A percentile compares a stretch with the other conserved stretches of the same genome.
Evolutionary conservation across 2,797 vertebrate species (phyloP).

Genomic region (Aplochiton taeniatus): DNA sequence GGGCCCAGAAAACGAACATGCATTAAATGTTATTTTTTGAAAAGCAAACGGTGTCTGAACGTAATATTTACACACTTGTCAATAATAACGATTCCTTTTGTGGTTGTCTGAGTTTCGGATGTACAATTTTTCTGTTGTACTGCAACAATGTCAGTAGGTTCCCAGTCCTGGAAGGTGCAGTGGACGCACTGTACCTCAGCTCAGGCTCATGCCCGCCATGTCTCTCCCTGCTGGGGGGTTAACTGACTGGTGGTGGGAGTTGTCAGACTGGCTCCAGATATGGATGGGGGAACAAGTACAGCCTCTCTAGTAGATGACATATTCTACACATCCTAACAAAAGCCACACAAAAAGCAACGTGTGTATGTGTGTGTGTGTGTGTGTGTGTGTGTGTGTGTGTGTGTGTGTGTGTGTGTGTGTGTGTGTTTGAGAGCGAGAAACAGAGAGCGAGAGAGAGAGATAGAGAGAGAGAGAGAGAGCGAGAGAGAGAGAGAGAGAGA

Average conservation of each 20-base stretch:
- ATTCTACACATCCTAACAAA: constrained; percentile 44
- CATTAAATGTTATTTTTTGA: too few species aligned
- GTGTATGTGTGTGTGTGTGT: constrained; percentile 5
- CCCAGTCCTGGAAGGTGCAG: too few species aligned
- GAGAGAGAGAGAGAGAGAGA: background rate
- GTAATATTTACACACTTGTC: too few species aligned
- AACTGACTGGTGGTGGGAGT: constrained; percentile 67
- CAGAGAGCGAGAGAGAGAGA: too few species aligned
- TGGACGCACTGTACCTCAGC: constrained; percentile 9
- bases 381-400: background rate
- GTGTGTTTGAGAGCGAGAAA: too few species aligned
- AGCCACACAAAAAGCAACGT: constrained; percentile 22
- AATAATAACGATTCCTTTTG: too few species aligned
- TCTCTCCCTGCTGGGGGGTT: constrained; percentile 69
- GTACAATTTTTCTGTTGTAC: too few species aligned
- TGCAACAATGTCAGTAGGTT: too few species aligned
- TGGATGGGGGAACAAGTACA: constrained; percentile 49
- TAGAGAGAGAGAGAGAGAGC: constrained; percentile 9
- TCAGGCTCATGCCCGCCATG: constrained; percentile 62
- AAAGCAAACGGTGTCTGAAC: too few species aligned
- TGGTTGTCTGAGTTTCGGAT: too few species aligned
- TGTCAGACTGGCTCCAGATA: constrained; percentile 73
- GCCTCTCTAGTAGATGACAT: constrained; percentile 46
- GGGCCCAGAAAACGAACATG: too few species aligned
- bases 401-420: too few species aligned